A percentile compares a stretch with the other conserved stretches of the same genome.
phyloP scores from a whole-genome alignment of 2,797 vertebrate species.

The Sebastes diaconus region DNA sequence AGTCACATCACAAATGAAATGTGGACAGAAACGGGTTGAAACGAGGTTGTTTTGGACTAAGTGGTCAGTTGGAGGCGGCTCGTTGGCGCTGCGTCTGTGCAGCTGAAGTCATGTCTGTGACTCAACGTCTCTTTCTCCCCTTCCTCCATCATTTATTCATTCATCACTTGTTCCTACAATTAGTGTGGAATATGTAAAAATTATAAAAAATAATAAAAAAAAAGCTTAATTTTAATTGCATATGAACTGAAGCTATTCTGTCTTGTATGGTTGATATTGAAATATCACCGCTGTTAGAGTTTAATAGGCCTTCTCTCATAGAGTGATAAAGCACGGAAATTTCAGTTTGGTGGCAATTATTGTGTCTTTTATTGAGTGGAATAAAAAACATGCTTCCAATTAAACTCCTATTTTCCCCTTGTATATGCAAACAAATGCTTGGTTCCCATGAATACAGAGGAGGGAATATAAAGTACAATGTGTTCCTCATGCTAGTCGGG shows the following conservation, averaged over 20 bases:
- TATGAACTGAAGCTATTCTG: not conserved
- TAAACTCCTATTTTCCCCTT: constrained; percentile 52
- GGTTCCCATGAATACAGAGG: constrained; percentile 61
- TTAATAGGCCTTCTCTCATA: constrained; percentile 43
- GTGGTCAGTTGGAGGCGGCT: constrained; percentile 60
- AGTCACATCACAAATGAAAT: not conserved
- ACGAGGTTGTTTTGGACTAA: constrained; percentile 27
- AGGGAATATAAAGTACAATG: constrained; percentile 21
- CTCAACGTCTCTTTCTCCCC: constrained; percentile 45
- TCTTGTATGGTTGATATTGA: constrained; percentile 8
- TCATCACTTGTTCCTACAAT: constrained; percentile 52
- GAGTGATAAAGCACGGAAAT: constrained; percentile 65
- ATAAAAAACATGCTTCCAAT: constrained; percentile 68
- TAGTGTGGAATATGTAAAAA: constrained; percentile 22
- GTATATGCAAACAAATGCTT: constrained; percentile 53
- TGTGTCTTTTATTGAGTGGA: constrained; percentile 73
- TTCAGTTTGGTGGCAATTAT: constrained; percentile 66
- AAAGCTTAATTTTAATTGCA: not conserved
- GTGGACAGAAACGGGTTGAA: constrained; percentile 3
- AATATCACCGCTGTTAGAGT: constrained; percentile 26
- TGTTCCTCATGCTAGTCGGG: not conserved
- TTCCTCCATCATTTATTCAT: constrained; percentile 16
- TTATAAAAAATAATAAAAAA: not conserved
- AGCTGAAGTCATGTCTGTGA: constrained; percentile 77
- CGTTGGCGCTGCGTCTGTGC: constrained; percentile 49